phyloP scores from a whole-genome alignment of 35 echinoderm and acorn worm species.

The Apostichopus parvimensis region DNA sequence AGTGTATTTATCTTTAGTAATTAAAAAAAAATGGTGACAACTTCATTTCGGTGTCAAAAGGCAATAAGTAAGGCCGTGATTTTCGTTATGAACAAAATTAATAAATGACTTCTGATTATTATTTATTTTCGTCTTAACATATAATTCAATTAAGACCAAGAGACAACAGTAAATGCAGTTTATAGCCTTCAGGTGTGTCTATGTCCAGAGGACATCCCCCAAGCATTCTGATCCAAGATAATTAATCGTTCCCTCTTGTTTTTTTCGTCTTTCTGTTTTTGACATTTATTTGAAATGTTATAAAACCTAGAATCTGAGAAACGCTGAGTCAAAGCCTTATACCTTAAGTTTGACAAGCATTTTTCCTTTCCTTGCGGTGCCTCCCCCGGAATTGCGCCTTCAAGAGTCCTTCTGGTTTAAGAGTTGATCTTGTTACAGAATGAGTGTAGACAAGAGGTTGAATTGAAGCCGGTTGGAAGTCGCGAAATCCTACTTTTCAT shows the following conservation, averaged over 20 bases:
- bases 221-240: neutral
- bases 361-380: neutral
- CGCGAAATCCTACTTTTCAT: slow-evolving; percentile 40
- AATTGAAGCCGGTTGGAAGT: slow-evolving; percentile 4
- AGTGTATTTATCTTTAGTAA: too few relatives aligned
- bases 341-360: slow-evolving; percentile 1
- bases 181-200: neutral
- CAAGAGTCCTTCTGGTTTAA: slow-evolving; percentile 20
- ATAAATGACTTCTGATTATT: too few relatives aligned
- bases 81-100: too few relatives aligned
- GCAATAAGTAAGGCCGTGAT: too few relatives aligned
- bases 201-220: slow-evolving; percentile 6
- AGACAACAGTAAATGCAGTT: neutral
- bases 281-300: neutral
- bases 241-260: neutral
- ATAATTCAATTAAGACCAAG: neutral
- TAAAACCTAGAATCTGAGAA: neutral
- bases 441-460: slow-evolving; percentile 32
- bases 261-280: neutral
- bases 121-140: neutral
- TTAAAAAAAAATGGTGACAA: too few relatives aligned
- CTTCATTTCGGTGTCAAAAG: too few relatives aligned
- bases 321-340: neutral
- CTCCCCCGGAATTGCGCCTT: slow-evolving; percentile 35
- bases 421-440: slow-evolving; percentile 50